These are phyloP conservation scores for Aurelia sp. DNA, from an alignment of 30 jellyfish, hydroid and myxozoan genomes.

Conservation along the genomic window DNA sequence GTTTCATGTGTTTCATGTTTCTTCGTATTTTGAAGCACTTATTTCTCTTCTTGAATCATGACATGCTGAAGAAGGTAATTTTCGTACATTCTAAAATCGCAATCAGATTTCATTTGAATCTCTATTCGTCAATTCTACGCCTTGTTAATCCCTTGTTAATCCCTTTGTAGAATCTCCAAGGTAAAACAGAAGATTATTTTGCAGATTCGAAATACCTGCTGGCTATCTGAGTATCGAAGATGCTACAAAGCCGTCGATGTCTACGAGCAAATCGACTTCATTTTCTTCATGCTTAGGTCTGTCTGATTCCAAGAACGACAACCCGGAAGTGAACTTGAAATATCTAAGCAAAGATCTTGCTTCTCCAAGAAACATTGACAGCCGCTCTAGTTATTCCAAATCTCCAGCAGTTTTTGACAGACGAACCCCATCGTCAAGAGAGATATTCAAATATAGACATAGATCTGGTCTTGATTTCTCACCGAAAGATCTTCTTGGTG, in stretches of 20 bases:
- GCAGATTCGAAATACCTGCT: constrained; percentile 49
- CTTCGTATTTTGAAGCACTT: no score
- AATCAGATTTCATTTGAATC: no score
- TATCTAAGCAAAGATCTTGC: neutral
- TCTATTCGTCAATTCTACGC: neutral
- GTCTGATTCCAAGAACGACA: no score
- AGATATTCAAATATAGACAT: neutral
- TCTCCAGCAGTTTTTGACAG: neutral
- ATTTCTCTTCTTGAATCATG: no score
- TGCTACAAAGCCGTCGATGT: neutral
- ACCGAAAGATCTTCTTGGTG: constrained; percentile 41
- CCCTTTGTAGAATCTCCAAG: no score
- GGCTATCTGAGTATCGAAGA: constrained; percentile 41
- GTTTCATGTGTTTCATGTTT: no score
- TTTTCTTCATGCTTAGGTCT: no score
- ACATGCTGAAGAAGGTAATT: no score
- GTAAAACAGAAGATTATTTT: neutral
- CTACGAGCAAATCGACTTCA: no score
- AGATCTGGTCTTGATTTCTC: constrained; percentile 32
- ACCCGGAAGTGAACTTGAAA: neutral
- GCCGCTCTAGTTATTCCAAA: neutral
- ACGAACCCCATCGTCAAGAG: constrained; percentile 21
- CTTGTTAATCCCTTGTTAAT: no score
- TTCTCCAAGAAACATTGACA: neutral
- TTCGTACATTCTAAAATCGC: no score